Conservation (phyloP, 2,888 invertebrate genomes). For the Rosalia funebris region DNA sequence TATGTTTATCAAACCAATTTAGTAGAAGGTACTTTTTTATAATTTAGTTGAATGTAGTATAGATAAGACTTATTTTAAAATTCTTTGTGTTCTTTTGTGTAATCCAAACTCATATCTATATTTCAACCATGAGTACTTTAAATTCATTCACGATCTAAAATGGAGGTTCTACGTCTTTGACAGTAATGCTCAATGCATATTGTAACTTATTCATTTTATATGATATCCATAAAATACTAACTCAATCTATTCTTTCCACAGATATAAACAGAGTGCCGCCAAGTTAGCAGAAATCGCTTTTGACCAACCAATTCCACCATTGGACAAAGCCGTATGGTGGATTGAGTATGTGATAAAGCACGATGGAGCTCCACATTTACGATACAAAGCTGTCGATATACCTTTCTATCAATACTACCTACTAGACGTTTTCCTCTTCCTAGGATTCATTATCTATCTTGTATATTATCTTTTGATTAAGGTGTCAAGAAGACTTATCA, state of each 20-base stretch:
- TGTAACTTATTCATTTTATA: too few relatives aligned
- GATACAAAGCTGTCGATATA: conserved; percentile 41
- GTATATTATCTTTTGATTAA: not conserved
- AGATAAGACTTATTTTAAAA: too few relatives aligned
- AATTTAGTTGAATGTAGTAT: too few relatives aligned
- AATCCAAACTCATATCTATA: too few relatives aligned
- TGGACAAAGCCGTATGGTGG: conserved; percentile 52
- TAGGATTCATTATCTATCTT: not conserved
- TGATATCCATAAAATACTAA: too few relatives aligned
- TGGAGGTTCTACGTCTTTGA: too few relatives aligned
- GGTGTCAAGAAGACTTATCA: not conserved
- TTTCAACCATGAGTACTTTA: too few relatives aligned
- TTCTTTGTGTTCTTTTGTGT: too few relatives aligned
- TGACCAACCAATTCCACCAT: conserved; percentile 46
- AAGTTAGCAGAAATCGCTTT: conserved; percentile 40
- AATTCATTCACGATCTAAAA: too few relatives aligned
- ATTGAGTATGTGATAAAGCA: conserved; percentile 53
- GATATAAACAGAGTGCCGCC: conserved; percentile 43
- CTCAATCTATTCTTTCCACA: conserved; percentile 32
- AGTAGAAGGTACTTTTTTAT: too few relatives aligned
- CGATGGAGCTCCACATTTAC: conserved; percentile 49
- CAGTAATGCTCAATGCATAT: too few relatives aligned
- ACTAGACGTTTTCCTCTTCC: conserved; percentile 40
- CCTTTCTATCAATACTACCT: conserved; percentile 49
- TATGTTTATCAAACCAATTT: too few relatives aligned